Conservation (phyloP, 2,888 invertebrate genomes). For the Callosobruchus maculatus region DNA sequence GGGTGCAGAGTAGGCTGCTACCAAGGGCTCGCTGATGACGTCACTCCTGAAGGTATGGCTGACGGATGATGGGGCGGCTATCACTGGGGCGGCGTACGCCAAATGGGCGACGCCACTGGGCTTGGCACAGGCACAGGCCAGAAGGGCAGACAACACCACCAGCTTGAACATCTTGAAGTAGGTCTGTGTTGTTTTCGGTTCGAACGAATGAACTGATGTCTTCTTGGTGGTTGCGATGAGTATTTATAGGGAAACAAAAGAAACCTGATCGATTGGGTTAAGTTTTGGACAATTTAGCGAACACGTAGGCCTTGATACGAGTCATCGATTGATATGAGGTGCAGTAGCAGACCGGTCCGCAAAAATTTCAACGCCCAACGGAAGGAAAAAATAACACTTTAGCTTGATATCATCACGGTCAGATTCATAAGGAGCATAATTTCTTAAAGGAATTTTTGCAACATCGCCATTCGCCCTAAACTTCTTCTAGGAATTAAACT, state of each 20-base stretch:
- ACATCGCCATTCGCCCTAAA: no score
- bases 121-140: conserved; percentile 54
- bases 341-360: not conserved
- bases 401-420: no score
- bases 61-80: conserved; percentile 12
- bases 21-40: conserved; percentile 25
- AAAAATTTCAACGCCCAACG: no score
- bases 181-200: conserved; percentile 22
- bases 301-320: not conserved
- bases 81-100: conserved; percentile 7
- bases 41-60: conserved; percentile 27
- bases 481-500: no score
- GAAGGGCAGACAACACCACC: conserved; percentile 55
- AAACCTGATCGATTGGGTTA: not conserved
- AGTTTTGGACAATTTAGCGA: not conserved
- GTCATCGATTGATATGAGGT: not conserved
- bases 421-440: no score
- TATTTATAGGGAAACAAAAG: not conserved
- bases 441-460: no score
- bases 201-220: conserved; percentile 12
- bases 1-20: conserved; percentile 13
- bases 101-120: conserved; percentile 20
- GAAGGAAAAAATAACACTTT: no score
- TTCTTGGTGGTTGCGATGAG: not conserved
- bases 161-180: conserved; percentile 34